Percentiles rank a stretch among this genome's conserved stretches.
These are phyloP conservation scores for Vanessa cardui DNA, from an alignment of 2,888 invertebrate species.

Conservation along the genomic window DNA sequence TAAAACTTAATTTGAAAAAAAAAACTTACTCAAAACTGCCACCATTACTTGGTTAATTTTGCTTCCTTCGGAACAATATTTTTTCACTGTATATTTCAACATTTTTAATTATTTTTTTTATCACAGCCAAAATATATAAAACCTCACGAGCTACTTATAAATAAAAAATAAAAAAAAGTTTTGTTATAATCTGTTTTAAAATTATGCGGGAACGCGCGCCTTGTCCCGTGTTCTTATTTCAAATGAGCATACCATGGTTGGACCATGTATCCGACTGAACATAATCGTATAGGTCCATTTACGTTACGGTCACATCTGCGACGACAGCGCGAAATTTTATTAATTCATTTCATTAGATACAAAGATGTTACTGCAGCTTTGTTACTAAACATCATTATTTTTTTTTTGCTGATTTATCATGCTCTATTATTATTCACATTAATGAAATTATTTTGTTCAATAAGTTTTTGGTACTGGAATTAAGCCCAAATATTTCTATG, in stretches of 20 bases:
- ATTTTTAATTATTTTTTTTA: slow-evolving; percentile 51
- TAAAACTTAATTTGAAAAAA: slow-evolving; percentile 13
- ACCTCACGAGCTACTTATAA: background rate
- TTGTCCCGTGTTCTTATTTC: slow-evolving; percentile 43
- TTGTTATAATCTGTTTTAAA: slow-evolving; percentile 25
- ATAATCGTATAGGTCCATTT: background rate
- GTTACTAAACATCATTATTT: too few species aligned
- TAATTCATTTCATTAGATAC: too few species aligned
- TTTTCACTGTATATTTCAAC: slow-evolving; percentile 75
- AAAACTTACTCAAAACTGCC: slow-evolving; percentile 67
- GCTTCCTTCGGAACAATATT: slow-evolving; percentile 75
- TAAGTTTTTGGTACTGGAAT: too few species aligned
- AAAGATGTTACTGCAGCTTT: too few species aligned
- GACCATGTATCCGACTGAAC: background rate
- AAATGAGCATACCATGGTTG: slow-evolving; percentile 39
- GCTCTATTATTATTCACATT: too few species aligned
- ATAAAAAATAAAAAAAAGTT: slow-evolving; percentile 18
- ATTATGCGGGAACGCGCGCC: slow-evolving; percentile 45
- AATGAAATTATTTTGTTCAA: too few species aligned
- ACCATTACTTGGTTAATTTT: slow-evolving; percentile 70
- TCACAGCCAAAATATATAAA: slow-evolving; percentile 23
- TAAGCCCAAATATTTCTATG: too few species aligned
- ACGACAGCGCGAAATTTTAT: too few species aligned
- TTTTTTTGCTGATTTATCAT: too few species aligned
- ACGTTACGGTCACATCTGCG: background rate